Evolutionary conservation across 2,113 vertebrate species (phyloP).

Genomic region (Platichthys stellatus): DNA sequence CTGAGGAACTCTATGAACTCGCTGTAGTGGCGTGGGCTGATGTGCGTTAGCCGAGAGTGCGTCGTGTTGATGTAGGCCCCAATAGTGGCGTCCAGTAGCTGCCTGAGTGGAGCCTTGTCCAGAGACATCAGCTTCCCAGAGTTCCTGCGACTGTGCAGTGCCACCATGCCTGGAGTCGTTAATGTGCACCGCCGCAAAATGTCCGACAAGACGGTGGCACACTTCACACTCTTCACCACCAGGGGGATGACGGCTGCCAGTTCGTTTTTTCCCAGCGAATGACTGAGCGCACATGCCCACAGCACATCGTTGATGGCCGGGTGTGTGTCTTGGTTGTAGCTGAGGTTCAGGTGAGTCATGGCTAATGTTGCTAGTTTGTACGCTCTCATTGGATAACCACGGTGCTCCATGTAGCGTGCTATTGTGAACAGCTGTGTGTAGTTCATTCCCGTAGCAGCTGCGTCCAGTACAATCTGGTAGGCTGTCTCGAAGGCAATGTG

Average conservation of each 20-base stretch:
- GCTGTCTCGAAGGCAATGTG: constrained; percentile 98
- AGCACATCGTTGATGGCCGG: constrained; percentile 97
- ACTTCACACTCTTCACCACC: constrained; percentile 97
- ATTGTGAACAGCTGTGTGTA: constrained; percentile 98
- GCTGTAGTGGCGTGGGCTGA: constrained; percentile 76
- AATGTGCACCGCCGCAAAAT: constrained; percentile 95
- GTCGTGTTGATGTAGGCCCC: constrained; percentile 76
- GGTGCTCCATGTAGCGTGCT: constrained; percentile 98
- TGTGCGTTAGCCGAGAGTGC: constrained; percentile 73
- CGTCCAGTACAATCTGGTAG: constrained; percentile 95
- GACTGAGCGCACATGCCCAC: constrained; percentile 96
- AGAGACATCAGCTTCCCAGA: constrained; percentile 74
- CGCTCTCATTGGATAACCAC: constrained; percentile 80
- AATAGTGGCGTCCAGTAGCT: constrained; percentile 75
- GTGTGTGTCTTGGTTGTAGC: constrained; percentile 91
- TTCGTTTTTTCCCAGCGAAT: constrained; percentile 96
- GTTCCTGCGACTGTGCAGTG: constrained; percentile 71
- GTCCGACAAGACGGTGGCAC: constrained; percentile 95
- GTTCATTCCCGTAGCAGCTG: constrained; percentile 92
- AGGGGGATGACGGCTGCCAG: constrained; percentile 94
- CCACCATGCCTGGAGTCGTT: constrained; percentile 83
- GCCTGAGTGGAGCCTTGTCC: constrained; percentile 73
- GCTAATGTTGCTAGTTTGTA: constrained; percentile 73
- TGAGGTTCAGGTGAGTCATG: constrained; percentile 74
- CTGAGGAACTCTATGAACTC: constrained; percentile 77